Conservation (phyloP, 2,113 vertebrate species). For the Ceratotherium simum region DNA sequence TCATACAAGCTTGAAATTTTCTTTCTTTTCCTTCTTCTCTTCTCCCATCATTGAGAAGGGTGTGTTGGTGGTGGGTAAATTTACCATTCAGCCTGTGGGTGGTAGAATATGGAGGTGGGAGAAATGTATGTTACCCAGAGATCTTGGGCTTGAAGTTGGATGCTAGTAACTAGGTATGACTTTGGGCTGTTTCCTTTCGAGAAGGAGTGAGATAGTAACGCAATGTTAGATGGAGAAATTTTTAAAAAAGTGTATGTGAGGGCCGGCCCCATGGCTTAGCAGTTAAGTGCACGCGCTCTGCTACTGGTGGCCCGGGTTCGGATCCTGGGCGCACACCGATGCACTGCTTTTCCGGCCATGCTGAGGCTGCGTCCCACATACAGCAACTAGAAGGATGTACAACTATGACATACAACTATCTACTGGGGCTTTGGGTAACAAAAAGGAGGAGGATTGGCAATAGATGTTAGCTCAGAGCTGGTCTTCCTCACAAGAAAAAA, state of each 20-base stretch:
- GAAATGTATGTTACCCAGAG: slow-evolving; percentile 1
- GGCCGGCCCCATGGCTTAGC: too few relatives aligned
- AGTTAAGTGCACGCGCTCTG: too few relatives aligned
- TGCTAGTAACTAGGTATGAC: not conserved
- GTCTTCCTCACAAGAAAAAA: too few relatives aligned
- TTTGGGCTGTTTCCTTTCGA: not conserved
- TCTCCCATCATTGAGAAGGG: slow-evolving; percentile 23
- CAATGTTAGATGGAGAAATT: not conserved
- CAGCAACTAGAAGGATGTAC: too few relatives aligned
- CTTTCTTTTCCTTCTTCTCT: not conserved
- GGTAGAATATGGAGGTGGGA: slow-evolving; percentile 23
- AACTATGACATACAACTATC: too few relatives aligned
- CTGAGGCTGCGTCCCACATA: too few relatives aligned
- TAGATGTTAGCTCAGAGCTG: too few relatives aligned
- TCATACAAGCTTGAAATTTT: not conserved
- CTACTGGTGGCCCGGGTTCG: too few relatives aligned
- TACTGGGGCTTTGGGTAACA: too few relatives aligned
- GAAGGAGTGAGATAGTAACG: not conserved
- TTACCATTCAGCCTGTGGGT: slow-evolving; percentile 52
- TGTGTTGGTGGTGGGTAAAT: slow-evolving; percentile 66
- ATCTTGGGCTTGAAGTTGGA: slow-evolving; percentile 26
- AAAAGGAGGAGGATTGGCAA: too few relatives aligned
- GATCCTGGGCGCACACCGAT: too few relatives aligned
- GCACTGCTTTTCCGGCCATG: too few relatives aligned
- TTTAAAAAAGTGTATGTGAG: not conserved